Evolutionary conservation across 1,140 invertebrate species (phyloP).

Genomic region (Camponotus vicinus): DNA sequence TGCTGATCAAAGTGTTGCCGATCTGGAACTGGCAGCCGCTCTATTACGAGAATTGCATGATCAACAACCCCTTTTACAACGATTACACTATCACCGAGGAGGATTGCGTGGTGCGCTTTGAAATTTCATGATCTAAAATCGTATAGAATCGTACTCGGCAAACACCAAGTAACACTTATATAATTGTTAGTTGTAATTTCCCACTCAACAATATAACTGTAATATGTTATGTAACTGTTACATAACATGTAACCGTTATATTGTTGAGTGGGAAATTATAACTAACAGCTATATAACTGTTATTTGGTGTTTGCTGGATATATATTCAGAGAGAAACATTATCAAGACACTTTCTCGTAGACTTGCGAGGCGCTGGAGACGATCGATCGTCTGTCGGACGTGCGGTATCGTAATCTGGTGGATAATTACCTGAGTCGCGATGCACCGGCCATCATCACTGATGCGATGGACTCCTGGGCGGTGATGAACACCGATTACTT

Average conservation of each 20-base stretch:
- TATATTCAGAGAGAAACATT: neutral
- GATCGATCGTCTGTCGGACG: conserved; percentile 89
- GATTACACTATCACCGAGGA: conserved; percentile 85
- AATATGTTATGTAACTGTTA: no score
- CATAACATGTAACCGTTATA: no score
- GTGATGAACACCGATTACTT: conserved; percentile 89
- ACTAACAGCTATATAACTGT: no score
- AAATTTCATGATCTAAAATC: no score
- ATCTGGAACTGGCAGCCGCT: conserved; percentile 93
- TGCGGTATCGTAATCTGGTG: conserved; percentile 88
- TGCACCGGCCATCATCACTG: conserved; percentile 90
- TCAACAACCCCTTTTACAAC: conserved; percentile 89
- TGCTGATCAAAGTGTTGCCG: conserved; percentile 90
- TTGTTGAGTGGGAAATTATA: no score
- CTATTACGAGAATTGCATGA: conserved; percentile 91
- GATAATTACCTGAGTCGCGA: conserved; percentile 90
- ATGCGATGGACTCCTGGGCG: conserved; percentile 90
- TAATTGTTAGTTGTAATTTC: no score
- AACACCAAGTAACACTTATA: no score
- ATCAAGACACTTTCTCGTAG: conserved; percentile 82
- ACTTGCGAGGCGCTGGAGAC: conserved; percentile 88
- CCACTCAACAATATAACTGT: no score
- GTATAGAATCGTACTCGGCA: no score
- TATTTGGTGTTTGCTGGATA: no score
- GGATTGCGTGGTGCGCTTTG: conserved; percentile 87